Evolutionary conservation across 35 echinoderm and acorn worm genomes (phyloP).

Genomic region (Chiridota heheva): DNA sequence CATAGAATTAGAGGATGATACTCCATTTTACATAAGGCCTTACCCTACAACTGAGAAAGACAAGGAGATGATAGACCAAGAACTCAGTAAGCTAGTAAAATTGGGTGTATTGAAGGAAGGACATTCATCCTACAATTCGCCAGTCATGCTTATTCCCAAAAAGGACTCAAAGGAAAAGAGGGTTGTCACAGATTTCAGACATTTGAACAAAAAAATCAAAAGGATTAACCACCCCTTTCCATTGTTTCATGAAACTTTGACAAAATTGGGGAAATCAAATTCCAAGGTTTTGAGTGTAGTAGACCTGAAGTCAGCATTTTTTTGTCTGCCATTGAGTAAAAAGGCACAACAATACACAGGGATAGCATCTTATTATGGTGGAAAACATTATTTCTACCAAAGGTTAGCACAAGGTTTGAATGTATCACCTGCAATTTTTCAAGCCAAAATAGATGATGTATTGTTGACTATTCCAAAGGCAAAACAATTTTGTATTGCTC

Average conservation of each 20-base stretch:
- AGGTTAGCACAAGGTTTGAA: conserved; percentile 56
- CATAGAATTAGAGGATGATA: conserved; percentile 18
- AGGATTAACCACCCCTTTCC: conserved; percentile 1
- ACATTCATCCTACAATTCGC: not conserved
- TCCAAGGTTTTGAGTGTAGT: conserved; percentile 16
- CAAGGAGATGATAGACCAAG: not conserved
- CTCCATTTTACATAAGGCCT: conserved; percentile 36
- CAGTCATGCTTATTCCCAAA: not conserved
- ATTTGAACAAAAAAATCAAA: not conserved
- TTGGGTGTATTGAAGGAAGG: not conserved
- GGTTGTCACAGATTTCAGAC: conserved; percentile 20
- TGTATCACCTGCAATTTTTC: conserved; percentile 52
- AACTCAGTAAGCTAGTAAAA: not conserved
- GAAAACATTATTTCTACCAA: conserved; percentile 50
- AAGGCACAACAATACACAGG: conserved; percentile 39
- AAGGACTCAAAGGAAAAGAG: not conserved
- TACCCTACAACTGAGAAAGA: conserved; percentile 1
- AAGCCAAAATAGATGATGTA: conserved; percentile 58
- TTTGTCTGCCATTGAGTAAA: conserved; percentile 20
- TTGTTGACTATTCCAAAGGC: conserved; percentile 38
- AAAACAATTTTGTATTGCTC: conserved; percentile 37
- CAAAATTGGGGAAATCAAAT: conserved; percentile 16
- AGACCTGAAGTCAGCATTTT: conserved; percentile 40
- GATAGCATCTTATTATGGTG: conserved; percentile 28
- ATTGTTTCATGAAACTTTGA: not conserved